Evolutionary conservation across 1,140 invertebrate species (phyloP).

Genomic region (Leptinotarsa defecta): DNA sequence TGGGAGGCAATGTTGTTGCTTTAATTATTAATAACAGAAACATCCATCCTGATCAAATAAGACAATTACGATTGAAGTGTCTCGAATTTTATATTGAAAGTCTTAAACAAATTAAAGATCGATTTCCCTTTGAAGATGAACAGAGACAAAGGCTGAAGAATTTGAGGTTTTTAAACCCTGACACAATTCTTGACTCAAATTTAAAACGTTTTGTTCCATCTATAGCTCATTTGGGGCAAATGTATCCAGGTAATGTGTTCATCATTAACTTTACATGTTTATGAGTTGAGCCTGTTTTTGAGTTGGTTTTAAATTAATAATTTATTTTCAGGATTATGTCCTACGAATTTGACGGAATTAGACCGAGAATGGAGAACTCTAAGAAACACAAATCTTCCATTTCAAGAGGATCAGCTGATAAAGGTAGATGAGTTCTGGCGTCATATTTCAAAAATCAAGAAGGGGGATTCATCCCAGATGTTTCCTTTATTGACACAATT

Average conservation of each 20-base stretch:
- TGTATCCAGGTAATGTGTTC: neutral
- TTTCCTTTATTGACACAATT: neutral
- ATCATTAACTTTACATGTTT: too few species aligned
- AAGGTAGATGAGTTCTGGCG: neutral
- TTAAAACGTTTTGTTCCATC: slow-evolving; percentile 1
- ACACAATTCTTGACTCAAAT: neutral
- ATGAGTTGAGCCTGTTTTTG: too few species aligned
- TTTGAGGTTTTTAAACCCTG: slow-evolving; percentile 12
- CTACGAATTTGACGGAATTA: slow-evolving; percentile 1
- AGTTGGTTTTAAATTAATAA: neutral
- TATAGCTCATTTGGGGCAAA: neutral
- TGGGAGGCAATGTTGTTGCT: neutral
- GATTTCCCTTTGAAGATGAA: slow-evolving; percentile 12
- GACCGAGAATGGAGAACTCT: neutral
- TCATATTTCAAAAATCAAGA: neutral
- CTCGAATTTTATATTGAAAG: too few species aligned
- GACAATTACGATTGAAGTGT: neutral
- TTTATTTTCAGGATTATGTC: neutral
- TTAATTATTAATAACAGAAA: neutral
- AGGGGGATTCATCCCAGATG: neutral
- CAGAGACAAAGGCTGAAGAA: neutral
- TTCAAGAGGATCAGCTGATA: neutral
- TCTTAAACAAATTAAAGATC: neutral
- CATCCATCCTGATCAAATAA: neutral
- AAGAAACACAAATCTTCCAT: neutral